These are phyloP conservation scores for Pseudocheirus occidentalis DNA, from an alignment of 2,797 vertebrate genomes.

Conservation along the genomic window DNA sequence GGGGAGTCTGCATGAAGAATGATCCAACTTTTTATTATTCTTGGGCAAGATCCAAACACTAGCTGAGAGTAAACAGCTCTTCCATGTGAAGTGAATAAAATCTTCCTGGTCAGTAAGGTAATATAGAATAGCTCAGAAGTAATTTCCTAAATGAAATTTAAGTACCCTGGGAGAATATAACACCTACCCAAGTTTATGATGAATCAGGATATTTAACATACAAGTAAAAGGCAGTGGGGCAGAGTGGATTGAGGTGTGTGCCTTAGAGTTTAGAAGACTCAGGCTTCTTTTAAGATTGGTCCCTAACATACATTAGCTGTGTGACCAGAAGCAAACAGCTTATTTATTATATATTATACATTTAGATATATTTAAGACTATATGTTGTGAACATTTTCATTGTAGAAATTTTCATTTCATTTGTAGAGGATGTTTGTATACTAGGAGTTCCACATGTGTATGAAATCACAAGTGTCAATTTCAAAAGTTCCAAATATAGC, in stretches of 20 bases:
- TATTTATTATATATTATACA: not conserved
- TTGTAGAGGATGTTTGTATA: not conserved
- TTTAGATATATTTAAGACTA: not conserved
- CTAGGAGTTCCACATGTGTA: not conserved
- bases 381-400: not conserved
- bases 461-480: not conserved
- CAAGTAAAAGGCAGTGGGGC: not conserved
- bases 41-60: slow-evolving; percentile 5
- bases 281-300: slow-evolving; percentile 23
- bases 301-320: not conserved
- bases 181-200: not conserved
- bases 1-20: not conserved
- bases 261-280: not conserved
- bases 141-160: slow-evolving; percentile 56
- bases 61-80: not conserved
- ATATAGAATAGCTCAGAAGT: slow-evolving; percentile 31
- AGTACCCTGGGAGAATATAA: slow-evolving; percentile 12
- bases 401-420: not conserved
- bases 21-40: not conserved
- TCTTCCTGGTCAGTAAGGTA: not conserved
- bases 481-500: not conserved
- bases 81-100: slow-evolving; percentile 12
- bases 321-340: not conserved
- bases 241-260: not conserved
- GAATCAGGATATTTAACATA: not conserved